Evolutionary conservation across 2,113 vertebrate genomes (phyloP).

Genomic region (Rutilus rutilus): DNA sequence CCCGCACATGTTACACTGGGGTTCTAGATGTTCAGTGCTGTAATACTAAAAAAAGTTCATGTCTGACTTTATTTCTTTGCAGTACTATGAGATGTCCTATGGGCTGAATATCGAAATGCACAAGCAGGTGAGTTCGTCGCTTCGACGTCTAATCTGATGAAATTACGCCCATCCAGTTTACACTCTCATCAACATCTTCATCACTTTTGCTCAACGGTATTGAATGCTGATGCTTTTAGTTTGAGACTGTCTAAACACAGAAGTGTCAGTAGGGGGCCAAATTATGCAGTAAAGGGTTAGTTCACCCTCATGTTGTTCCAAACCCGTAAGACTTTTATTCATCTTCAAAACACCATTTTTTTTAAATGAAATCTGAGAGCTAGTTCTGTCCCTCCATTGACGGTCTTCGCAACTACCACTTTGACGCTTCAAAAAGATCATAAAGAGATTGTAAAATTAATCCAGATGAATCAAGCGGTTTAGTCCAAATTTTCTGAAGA

Average conservation of each 20-base stretch:
- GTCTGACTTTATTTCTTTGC: slow-evolving; percentile 30
- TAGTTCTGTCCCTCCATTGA: too few relatives aligned
- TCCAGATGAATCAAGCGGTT: too few relatives aligned
- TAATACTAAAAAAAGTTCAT: not conserved
- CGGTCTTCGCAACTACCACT: too few relatives aligned
- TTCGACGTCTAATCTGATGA: not conserved
- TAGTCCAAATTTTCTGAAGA: too few relatives aligned
- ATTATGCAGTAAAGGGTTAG: not conserved
- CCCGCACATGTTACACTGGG: not conserved
- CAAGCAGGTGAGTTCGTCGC: slow-evolving; percentile 72
- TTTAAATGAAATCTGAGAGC: too few relatives aligned
- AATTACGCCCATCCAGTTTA: not conserved
- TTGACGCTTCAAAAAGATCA: too few relatives aligned
- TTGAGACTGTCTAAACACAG: not conserved
- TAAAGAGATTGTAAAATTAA: too few relatives aligned
- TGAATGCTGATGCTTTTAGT: not conserved
- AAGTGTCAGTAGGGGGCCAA: not conserved
- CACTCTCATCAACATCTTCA: not conserved
- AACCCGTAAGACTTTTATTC: not conserved
- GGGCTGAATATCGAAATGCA: slow-evolving; percentile 91
- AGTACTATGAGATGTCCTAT: slow-evolving; percentile 91
- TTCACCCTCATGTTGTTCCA: not conserved
- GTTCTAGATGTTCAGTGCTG: not conserved
- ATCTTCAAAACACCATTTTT: not conserved
- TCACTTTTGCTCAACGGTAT: not conserved